Conservation (phyloP, 2,113 vertebrate species). For the Hippoglossus stenolepis region DNA sequence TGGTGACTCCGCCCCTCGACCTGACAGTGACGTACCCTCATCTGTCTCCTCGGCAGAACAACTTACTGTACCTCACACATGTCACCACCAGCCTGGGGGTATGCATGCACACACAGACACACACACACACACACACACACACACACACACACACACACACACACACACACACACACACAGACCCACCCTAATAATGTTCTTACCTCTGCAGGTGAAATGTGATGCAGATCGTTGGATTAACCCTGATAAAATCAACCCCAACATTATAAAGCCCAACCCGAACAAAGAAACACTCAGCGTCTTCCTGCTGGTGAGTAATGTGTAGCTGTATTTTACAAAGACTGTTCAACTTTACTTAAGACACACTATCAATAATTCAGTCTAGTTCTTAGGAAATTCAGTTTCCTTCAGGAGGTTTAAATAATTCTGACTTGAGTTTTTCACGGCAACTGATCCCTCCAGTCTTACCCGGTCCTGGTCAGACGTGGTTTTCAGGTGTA, state of each 20-base stretch:
- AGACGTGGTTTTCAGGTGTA: neutral
- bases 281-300: slow-evolving; percentile 84
- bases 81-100: slow-evolving; percentile 85
- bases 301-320: slow-evolving; percentile 86
- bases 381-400: too few species aligned
- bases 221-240: slow-evolving; percentile 71
- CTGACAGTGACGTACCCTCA: slow-evolving; percentile 87
- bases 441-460: neutral
- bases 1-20: slow-evolving; percentile 83
- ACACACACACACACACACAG: neutral
- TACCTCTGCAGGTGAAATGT: slow-evolving; percentile 84
- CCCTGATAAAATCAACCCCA: slow-evolving; percentile 72
- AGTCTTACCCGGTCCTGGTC: neutral
- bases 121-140: neutral
- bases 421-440: neutral
- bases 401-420: neutral
- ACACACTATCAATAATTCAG: too few species aligned
- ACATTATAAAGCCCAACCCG: slow-evolving; percentile 43
- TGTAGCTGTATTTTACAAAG: neutral
- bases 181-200: neutral
- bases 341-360: neutral
- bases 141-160: neutral
- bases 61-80: slow-evolving; percentile 87
- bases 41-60: slow-evolving; percentile 81
- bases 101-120: slow-evolving; percentile 20